Evolutionary conservation across 2,888 invertebrate genomes (phyloP).

Genomic region (Pheosia tremula): DNA sequence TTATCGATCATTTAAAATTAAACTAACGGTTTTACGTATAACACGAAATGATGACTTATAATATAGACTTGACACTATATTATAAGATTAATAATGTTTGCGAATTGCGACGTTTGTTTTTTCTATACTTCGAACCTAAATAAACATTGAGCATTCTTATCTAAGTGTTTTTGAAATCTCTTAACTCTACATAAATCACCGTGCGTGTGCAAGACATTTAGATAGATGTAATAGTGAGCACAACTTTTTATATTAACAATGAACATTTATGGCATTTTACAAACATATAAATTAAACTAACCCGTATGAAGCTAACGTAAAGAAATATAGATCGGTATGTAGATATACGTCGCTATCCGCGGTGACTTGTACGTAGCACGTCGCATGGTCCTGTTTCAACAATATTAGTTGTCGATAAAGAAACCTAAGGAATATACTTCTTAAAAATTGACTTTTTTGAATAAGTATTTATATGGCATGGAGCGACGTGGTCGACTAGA

Average conservation of each 20-base stretch:
- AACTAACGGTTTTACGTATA: conserved; percentile 56
- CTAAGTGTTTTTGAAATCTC: conserved; percentile 62
- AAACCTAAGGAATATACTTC: conserved; percentile 22
- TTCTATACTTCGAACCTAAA: conserved; percentile 52
- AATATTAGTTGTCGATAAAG: conserved; percentile 17
- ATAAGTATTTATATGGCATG: conserved; percentile 43
- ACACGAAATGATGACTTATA: conserved; percentile 22
- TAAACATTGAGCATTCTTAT: conserved; percentile 78
- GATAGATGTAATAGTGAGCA: conserved; percentile 65
- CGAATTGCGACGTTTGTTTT: conserved; percentile 55
- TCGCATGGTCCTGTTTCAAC: conserved; percentile 46
- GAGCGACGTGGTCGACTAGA: conserved; percentile 79
- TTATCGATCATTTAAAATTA: conserved; percentile 40
- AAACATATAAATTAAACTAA: conserved; percentile 70
- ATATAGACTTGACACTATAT: too few relatives aligned
- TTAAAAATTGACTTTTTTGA: conserved; percentile 11
- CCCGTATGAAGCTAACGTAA: conserved; percentile 55
- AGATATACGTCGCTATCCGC: conserved; percentile 67
- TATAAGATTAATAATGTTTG: conserved; percentile 7
- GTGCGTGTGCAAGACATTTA: conserved; percentile 74
- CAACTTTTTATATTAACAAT: conserved; percentile 68
- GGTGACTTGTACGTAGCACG: conserved; percentile 62
- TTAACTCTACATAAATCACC: conserved; percentile 66
- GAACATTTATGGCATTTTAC: conserved; percentile 77
- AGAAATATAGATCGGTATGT: conserved; percentile 57